Base-by-base conservation (phyloP, 1,140 invertebrate genomes). In the Eriocheir sinensis region DNA sequence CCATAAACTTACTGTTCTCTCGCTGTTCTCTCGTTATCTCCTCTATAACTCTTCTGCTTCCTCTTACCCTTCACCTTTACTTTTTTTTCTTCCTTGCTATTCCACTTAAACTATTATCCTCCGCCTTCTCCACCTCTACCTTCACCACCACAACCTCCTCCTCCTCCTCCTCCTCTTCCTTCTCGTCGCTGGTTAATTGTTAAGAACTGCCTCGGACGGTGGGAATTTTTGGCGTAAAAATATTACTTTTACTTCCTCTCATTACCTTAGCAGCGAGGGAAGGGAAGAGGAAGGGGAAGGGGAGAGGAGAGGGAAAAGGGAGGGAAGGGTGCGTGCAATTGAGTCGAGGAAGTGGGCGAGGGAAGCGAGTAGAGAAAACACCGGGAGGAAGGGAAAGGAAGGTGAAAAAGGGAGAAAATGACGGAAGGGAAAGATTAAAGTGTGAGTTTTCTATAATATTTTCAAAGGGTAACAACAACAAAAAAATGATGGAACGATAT, bases 241-340 rank as follows among this genome's bases (percentile, higher is more conserved):
- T 72, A 72, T 72, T n/a, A n/a, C 60, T 72, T n/a, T n/a, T 72
- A n/a, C 60, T 72, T 72, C 60, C 60, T 72, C 60, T 72, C 60
- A 72, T 72, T 72, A 72, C 60, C 60, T 72, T 72, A 72, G 27
- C 9, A 27, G 6, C 17, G n/a, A 36, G 30, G 1, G 80, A n/a
- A n/a, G n/a, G 21, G 48, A 3, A 21, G 48, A 53, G 48, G 48
- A 9, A 3, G 21, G 48, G 48, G 4, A 81, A 36, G 80, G 30
- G 30, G 80, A 81, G 21, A n/a, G 80, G 12, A 2, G 32, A 85
- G 2, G 15, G 32, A 85, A n/a, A 72, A 4, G n/a, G 27, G 60
- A 72, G 6, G n/a, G 9, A 21, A 21, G 1, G 27, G 12, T n/a
- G 27, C 0, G n/a, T 72, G 1, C 27, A 3, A n/a, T 4, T 2